A percentile compares a stretch with the other conserved stretches of the same genome.
Conservation (phyloP, 2,113 vertebrate species). For the Atractosteus spatula region DNA sequence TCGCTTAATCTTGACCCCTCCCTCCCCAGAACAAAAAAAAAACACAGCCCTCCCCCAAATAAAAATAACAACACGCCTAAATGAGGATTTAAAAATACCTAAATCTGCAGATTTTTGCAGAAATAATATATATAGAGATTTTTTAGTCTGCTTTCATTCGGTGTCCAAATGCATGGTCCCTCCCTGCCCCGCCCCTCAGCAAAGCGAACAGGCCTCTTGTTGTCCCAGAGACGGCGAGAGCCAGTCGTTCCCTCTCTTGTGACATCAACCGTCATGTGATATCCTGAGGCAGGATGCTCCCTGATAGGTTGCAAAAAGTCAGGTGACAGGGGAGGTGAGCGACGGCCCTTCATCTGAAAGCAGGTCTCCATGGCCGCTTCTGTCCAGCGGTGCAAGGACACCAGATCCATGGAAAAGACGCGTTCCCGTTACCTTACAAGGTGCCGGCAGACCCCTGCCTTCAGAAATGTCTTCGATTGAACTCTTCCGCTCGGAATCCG, state of each 20-base stretch:
- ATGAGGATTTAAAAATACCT: conserved; percentile 51
- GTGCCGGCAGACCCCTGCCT: too few relatives aligned
- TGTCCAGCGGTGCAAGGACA: too few relatives aligned
- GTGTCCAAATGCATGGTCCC: conserved; percentile 31
- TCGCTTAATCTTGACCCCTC: conserved; percentile 47
- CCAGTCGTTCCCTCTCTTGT: conserved; percentile 48
- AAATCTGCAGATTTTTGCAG: neutral
- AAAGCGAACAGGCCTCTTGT: conserved; percentile 36
- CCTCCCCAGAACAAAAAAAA: conserved; percentile 41
- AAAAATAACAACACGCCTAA: conserved; percentile 45
- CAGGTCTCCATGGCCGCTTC: conserved; percentile 33
- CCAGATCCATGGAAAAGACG: too few relatives aligned
- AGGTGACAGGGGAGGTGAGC: conserved; percentile 74
- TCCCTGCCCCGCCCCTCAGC: conserved; percentile 11
- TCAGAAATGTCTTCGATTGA: too few relatives aligned
- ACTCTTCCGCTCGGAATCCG: too few relatives aligned
- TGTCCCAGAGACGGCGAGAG: conserved; percentile 38
- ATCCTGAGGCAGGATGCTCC: conserved; percentile 49
- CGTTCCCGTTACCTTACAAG: too few relatives aligned
- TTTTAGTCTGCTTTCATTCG: neutral
- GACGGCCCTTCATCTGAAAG: conserved; percentile 50
- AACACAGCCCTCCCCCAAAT: conserved; percentile 18
- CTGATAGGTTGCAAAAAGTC: conserved; percentile 77
- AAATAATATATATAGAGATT: neutral
- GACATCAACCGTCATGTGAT: conserved; percentile 37